Evolutionary conservation across 2,113 vertebrate species (phyloP).

Genomic region (Vidua chalybeata): DNA sequence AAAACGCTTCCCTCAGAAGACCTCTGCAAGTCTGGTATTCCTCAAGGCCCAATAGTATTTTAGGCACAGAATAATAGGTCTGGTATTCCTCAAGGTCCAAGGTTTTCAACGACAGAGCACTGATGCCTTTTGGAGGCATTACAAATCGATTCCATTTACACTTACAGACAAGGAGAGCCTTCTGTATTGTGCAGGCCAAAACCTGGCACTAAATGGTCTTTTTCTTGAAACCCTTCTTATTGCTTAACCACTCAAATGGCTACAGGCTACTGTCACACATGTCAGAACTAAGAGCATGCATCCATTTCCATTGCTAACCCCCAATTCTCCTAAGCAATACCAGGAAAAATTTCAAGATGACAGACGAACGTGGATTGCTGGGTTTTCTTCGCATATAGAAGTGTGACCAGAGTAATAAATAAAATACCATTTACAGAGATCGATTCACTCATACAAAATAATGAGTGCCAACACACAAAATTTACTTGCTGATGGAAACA

Average conservation of each 20-base stretch:
- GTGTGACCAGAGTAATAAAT: background rate
- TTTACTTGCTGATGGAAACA: background rate
- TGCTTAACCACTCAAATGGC: background rate
- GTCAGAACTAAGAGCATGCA: background rate
- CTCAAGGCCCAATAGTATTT: background rate
- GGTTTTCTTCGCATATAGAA: background rate
- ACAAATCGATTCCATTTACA: background rate
- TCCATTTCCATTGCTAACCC: background rate
- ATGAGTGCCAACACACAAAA: background rate
- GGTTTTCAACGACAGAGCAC: background rate
- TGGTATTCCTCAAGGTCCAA: constrained; percentile 35
- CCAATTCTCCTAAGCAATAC: background rate
- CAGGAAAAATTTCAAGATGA: background rate
- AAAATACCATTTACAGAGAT: background rate
- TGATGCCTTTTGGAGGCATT: background rate
- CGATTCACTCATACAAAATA: background rate
- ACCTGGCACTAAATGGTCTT: background rate
- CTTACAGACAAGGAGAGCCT: background rate
- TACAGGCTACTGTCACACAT: constrained; percentile 10
- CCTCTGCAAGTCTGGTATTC: constrained; percentile 3
- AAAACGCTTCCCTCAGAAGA: background rate
- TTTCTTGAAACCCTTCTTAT: background rate
- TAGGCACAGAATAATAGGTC: constrained; percentile 1
- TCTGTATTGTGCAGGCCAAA: background rate
- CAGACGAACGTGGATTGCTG: background rate